A percentile compares a stretch with the other conserved stretches of the same genome.
Evolutionary conservation across 2,888 invertebrate genomes (phyloP).

Genomic region (Diachrysia chrysitis): DNA sequence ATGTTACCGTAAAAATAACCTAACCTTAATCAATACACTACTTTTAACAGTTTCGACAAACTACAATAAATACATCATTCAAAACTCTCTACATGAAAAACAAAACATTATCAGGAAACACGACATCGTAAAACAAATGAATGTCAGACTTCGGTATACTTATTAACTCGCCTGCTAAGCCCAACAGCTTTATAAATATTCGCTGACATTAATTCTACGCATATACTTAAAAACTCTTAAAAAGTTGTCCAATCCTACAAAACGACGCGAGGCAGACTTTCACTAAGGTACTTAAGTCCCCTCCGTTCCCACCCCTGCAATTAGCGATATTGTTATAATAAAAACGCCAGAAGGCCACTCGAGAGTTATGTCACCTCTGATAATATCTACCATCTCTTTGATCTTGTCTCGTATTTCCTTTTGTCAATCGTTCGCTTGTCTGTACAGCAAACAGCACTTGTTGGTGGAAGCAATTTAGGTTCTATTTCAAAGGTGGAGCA

Average conservation of each 20-base stretch:
- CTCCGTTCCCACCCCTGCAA: conserved; percentile 43
- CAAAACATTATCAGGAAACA: neutral
- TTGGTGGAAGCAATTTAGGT: conserved; percentile 59
- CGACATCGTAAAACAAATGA: neutral
- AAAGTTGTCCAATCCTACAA: conserved; percentile 12
- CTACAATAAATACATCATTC: too few relatives aligned
- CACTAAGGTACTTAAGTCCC: conserved; percentile 11
- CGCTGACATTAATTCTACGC: conserved; percentile 6
- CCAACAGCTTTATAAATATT: conserved; percentile 7
- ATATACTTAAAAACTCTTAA: conserved; percentile 8
- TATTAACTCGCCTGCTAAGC: neutral
- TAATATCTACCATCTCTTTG: conserved; percentile 50
- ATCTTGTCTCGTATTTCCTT: conserved; percentile 55
- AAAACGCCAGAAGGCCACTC: conserved; percentile 51
- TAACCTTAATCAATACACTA: too few relatives aligned
- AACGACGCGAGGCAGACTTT: conserved; percentile 19
- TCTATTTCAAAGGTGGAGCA: conserved; percentile 55
- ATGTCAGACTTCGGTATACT: neutral
- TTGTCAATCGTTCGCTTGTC: conserved; percentile 58
- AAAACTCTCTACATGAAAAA: too few relatives aligned
- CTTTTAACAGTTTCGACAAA: too few relatives aligned
- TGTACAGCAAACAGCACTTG: conserved; percentile 59
- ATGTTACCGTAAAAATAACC: too few relatives aligned
- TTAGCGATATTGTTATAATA: conserved; percentile 58
- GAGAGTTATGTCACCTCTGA: conserved; percentile 42